These are phyloP conservation scores for Ploceus nigricollis DNA, from an alignment of 2,113 vertebrate species.

Conservation along the genomic window DNA sequence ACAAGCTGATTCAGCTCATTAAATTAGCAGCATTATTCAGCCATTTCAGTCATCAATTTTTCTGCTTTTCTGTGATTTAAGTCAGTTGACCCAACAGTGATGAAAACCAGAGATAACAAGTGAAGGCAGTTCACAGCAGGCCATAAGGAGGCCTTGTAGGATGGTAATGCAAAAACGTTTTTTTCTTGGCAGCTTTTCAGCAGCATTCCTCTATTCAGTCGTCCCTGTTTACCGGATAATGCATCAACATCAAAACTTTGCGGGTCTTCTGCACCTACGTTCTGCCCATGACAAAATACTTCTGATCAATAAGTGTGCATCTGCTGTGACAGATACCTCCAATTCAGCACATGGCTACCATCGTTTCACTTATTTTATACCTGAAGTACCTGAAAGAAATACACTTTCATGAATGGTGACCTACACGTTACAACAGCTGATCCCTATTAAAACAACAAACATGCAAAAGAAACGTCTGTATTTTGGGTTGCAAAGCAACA, in stretches of 20 bases:
- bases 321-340: background rate
- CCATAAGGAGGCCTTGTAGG: background rate
- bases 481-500: background rate
- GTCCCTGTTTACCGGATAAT: background rate
- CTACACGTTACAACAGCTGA: background rate
- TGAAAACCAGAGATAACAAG: background rate
- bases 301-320: background rate
- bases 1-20: background rate
- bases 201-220: background rate
- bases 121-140: background rate
- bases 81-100: background rate
- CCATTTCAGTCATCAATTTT: background rate
- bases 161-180: background rate
- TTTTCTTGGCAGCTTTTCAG: background rate
- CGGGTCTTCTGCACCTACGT: background rate
- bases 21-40: background rate
- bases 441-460: background rate
- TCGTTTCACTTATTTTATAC: background rate
- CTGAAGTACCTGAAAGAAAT: background rate
- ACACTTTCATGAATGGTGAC: background rate
- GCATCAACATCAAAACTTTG: background rate
- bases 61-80: background rate
- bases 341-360: accelerated
- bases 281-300: background rate
- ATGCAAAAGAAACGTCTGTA: background rate